These are phyloP conservation scores for Euwallacea similis DNA, from an alignment of 1,140 invertebrate genomes.

Conservation along the genomic window DNA sequence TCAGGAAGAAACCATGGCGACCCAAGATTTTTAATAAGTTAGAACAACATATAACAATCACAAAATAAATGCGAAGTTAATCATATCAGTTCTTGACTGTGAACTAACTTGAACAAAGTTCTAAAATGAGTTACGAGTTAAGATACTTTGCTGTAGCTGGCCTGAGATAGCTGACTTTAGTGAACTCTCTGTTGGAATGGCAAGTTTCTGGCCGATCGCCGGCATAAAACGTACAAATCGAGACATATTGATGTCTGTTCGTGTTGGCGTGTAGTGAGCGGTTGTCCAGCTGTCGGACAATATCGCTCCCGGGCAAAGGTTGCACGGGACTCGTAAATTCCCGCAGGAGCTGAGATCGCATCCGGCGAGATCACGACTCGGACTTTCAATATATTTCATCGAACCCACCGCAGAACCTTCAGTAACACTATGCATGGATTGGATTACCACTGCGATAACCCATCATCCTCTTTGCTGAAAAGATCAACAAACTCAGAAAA, in stretches of 20 bases:
- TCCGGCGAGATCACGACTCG: constrained; percentile 20
- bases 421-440: constrained; percentile 3
- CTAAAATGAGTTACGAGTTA: too few species aligned
- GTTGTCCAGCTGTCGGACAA: constrained; percentile 24
- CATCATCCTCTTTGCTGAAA: too few species aligned
- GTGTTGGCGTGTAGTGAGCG: constrained; percentile 26
- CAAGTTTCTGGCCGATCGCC: not conserved
- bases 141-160: too few species aligned
- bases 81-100: too few species aligned
- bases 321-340: constrained; percentile 25
- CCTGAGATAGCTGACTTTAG: too few species aligned
- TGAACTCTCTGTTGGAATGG: too few species aligned
- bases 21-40: too few species aligned
- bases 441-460: constrained; percentile 1
- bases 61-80: too few species aligned
- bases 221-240: constrained; percentile 2
- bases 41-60: too few species aligned
- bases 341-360: constrained; percentile 19
- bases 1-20: too few species aligned
- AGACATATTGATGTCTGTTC: constrained; percentile 24
- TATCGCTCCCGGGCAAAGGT: constrained; percentile 21
- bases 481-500: too few species aligned
- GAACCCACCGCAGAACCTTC: not conserved
- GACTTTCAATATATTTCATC: constrained; percentile 13
- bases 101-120: too few species aligned